Percentiles rank a stretch among this genome's conserved stretches.
Conservation (phyloP, 2,888 invertebrate genomes). For the Leptopilina drosophilae region DNA sequence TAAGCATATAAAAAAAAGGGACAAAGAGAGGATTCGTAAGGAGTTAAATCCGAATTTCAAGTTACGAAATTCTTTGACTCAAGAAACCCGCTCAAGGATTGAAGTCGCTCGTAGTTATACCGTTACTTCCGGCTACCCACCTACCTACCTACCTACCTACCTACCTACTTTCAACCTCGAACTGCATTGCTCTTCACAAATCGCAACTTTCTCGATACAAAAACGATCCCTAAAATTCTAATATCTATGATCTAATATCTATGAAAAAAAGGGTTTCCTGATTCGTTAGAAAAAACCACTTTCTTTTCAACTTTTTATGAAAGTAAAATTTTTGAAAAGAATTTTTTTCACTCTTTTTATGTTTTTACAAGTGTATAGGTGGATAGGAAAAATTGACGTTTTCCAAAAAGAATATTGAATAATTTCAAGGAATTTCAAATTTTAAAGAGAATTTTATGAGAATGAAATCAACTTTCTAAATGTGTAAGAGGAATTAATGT, state of each 20-base stretch:
- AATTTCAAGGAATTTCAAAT: too few relatives aligned
- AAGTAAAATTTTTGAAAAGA: too few relatives aligned
- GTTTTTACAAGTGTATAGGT: too few relatives aligned
- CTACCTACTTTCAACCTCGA: constrained; percentile 34
- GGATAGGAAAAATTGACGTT: neutral
- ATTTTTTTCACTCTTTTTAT: too few relatives aligned
- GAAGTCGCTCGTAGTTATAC: constrained; percentile 19
- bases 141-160: constrained; percentile 14
- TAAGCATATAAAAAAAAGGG: neutral
- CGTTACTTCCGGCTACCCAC: constrained; percentile 35
- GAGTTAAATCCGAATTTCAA: constrained; percentile 16
- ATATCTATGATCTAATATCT: neutral
- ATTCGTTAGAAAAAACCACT: neutral
- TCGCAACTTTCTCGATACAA: constrained; percentile 34
- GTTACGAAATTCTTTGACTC: constrained; percentile 37
- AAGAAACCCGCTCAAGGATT: constrained; percentile 34
- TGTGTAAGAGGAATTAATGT: too few relatives aligned
- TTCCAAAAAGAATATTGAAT: too few relatives aligned
- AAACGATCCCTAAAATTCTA: constrained; percentile 28
- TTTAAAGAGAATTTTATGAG: too few relatives aligned
- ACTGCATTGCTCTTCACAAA: neutral
- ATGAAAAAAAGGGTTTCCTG: constrained; percentile 21
- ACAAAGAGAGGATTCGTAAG: neutral
- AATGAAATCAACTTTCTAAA: too few relatives aligned
- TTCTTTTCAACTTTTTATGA: too few relatives aligned